Conservation (phyloP, 2,113 vertebrate species). For the Alethe diademata region DNA sequence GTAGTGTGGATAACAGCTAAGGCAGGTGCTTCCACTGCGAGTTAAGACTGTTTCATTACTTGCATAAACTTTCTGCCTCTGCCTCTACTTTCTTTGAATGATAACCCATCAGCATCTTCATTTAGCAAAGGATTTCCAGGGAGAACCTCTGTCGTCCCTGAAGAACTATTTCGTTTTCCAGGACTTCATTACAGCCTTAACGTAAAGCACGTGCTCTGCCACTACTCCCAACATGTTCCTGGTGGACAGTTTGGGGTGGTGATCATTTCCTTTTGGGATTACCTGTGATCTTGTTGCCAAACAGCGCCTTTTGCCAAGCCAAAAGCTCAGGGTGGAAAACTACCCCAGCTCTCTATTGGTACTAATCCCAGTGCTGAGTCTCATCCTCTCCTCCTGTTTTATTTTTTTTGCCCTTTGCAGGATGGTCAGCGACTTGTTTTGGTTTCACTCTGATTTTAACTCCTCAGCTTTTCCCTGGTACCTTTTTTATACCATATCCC, state of each 20-base stretch:
- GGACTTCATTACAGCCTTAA: slow-evolving; percentile 51
- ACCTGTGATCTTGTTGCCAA: slow-evolving; percentile 41
- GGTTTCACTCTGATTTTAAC: neutral
- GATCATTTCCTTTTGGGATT: neutral
- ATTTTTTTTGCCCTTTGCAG: neutral
- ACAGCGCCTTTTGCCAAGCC: slow-evolving; percentile 44
- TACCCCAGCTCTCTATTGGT: neutral
- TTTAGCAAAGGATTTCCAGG: neutral
- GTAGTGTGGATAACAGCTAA: neutral
- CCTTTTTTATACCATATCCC: neutral
- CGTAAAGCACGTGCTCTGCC: neutral
- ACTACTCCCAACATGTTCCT: neutral
- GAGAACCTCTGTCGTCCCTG: neutral
- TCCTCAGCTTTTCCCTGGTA: neutral
- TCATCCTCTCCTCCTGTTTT: neutral
- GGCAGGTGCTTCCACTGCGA: neutral
- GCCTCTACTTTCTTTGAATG: neutral
- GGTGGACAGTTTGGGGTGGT: neutral
- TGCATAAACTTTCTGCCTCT: neutral
- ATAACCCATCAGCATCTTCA: neutral
- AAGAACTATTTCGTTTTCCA: neutral
- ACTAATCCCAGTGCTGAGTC: neutral
- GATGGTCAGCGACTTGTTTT: neutral
- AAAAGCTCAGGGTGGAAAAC: neutral
- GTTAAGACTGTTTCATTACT: neutral